Evolutionary conservation across 2,888 invertebrate genomes (phyloP).

Genomic region (Branchinecta sandiegonensis): DNA sequence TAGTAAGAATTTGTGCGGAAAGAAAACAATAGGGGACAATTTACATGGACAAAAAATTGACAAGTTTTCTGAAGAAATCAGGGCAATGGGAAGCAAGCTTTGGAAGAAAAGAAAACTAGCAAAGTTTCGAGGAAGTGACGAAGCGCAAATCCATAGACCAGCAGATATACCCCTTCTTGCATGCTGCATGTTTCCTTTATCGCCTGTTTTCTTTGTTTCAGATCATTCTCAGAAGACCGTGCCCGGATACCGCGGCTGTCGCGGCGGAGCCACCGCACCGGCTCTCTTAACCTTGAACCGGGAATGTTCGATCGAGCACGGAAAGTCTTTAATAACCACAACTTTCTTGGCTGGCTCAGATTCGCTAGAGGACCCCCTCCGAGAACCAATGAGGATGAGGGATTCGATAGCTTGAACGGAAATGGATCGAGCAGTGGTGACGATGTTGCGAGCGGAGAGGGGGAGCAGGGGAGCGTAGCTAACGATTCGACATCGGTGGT

Average conservation of each 20-base stretch:
- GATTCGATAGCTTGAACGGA: constrained; percentile 62
- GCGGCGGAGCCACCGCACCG: background rate
- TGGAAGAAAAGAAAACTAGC: no score
- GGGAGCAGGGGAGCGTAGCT: background rate
- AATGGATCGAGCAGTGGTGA: constrained; percentile 50
- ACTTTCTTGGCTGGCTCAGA: constrained; percentile 17
- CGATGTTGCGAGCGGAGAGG: background rate
- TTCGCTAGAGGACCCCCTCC: constrained; percentile 18
- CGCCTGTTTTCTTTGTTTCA: background rate
- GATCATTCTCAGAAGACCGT: background rate
- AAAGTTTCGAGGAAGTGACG: no score
- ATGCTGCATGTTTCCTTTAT: no score
- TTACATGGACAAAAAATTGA: no score
- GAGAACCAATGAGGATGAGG: constrained; percentile 51
- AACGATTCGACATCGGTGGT: constrained; percentile 27
- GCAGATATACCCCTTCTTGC: no score
- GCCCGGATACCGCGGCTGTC: background rate
- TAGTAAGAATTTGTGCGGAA: no score
- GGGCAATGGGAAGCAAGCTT: no score
- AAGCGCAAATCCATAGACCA: no score
- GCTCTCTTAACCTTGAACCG: background rate
- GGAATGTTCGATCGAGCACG: background rate
- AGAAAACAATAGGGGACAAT: no score
- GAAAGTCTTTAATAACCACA: background rate
- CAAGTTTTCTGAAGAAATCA: no score